Evolutionary conservation across 2,888 invertebrate species (phyloP), one percentile per base, ranked within the genome.

Genomic region (Mystacides longicornis): DNA sequence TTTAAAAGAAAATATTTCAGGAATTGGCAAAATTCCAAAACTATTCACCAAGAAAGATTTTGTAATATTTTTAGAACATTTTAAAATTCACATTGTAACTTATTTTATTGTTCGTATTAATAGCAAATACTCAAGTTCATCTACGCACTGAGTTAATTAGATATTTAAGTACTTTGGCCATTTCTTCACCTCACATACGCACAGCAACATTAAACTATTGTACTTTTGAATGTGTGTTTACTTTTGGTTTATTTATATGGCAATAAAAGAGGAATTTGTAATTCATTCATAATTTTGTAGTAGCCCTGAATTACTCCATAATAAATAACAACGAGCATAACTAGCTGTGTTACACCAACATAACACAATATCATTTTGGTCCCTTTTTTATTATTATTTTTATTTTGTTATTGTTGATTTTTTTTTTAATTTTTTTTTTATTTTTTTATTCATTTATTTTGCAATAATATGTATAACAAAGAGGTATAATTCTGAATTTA

Each of bases 391-490:
- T 64, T 59, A 65, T 62, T 62, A 65, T 60, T 65, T 62, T 63
- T 65, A 63, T 63, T 64, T 67, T 67, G 64, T 65, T 64, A 65
- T 66, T 69, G 64, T 65, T 66, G 69, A 67, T 68, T 67, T 67
- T 67, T 68, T 69, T 68, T 67, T 65, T 67, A 65, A 66, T 66
- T 65, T 68, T 66, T 69, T 67, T 68, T 69, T 64, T 63, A 64
- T 63, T 65, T 64, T 63, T 67, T 67, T 66, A 70, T 73, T 73
- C 73, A 69, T 68, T 72, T 73, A 74, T 77, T 77, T 77, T 71
- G 63, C 64, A 73, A 75, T 75, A 46, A 43, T 60, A 58, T 57
- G 58, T 45, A 50, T 52, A 52, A 59, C 31, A 55, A 55, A 58
- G 54, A 54, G 56, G 58, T 42, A 37, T 56, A 50, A 50, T 56